These are phyloP conservation scores for Crenichthys baileyi DNA, from an alignment of 2,797 vertebrate genomes.

Conservation along the genomic window DNA sequence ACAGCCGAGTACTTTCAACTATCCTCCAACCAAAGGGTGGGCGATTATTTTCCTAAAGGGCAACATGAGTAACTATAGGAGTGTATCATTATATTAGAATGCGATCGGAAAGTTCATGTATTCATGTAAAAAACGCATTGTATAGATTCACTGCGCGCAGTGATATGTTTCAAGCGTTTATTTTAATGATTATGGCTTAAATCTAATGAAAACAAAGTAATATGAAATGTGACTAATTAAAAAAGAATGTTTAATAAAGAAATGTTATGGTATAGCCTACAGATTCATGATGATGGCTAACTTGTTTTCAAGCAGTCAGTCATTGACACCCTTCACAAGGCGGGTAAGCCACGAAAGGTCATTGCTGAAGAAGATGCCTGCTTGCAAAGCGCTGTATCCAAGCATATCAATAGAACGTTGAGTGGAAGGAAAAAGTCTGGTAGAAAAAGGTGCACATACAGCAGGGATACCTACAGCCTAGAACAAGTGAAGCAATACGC, in stretches of 20 bases:
- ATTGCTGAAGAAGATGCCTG: not conserved
- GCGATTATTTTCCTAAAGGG: not conserved
- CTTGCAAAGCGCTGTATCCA: not conserved
- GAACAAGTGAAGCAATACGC: not conserved
- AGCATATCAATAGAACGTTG: not conserved
- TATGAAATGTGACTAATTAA: too few relatives aligned
- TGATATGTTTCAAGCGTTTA: too few relatives aligned
- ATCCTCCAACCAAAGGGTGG: not conserved
- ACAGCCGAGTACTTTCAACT: not conserved
- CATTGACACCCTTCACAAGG: too few relatives aligned
- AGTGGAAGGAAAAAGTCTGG: not conserved
- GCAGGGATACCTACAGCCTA: not conserved
- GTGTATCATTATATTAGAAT: not conserved
- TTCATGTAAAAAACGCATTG: not conserved
- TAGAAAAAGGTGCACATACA: not conserved
- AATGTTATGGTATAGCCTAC: not conserved
- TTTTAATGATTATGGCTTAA: too few relatives aligned
- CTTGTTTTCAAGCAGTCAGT: not conserved
- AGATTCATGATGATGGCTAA: not conserved
- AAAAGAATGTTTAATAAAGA: not conserved
- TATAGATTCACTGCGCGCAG: too few relatives aligned
- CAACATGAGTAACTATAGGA: not conserved
- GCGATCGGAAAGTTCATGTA: not conserved
- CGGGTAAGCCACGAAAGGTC: too few relatives aligned
- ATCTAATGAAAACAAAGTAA: too few relatives aligned